Conservation (phyloP, 2,888 invertebrate genomes). For the Psylliodes chrysocephalus region DNA sequence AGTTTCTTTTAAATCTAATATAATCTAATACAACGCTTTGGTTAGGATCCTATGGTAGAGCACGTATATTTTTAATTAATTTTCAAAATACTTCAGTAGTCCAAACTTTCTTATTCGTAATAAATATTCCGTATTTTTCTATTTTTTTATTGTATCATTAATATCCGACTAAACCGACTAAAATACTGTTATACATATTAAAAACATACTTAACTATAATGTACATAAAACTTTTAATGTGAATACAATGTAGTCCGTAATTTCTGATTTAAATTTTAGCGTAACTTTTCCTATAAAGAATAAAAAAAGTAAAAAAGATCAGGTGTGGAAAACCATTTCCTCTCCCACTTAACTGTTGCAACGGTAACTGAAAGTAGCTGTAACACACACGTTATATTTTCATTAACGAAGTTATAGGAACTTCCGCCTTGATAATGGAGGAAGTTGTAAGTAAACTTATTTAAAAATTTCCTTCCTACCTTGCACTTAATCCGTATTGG, state of each 20-base stretch:
- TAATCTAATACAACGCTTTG: no score
- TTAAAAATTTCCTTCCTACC: slow-evolving; percentile 46
- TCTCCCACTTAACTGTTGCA: slow-evolving; percentile 7
- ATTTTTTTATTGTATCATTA: no score
- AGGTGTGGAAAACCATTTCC: slow-evolving; percentile 16
- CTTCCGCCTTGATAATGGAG: slow-evolving; percentile 50
- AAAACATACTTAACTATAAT: background rate
- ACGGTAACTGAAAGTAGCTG: slow-evolving; percentile 17
- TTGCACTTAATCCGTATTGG: slow-evolving; percentile 29
- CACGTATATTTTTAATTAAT: no score
- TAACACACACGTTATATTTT: slow-evolving; percentile 39
- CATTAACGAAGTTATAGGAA: slow-evolving; percentile 51
- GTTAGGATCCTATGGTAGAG: no score
- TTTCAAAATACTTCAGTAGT: no score
- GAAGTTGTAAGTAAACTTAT: slow-evolving; percentile 46
- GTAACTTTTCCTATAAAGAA: background rate
- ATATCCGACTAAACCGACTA: no score
- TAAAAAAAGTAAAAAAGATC: slow-evolving; percentile 2
- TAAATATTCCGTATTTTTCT: no score
- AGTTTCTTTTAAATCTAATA: no score
- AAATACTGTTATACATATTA: no score
- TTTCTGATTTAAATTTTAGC: background rate
- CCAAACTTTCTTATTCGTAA: no score
- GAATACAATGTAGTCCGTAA: background rate
- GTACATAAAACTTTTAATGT: background rate